Base-by-base conservation (phyloP, 2,113 vertebrate genomes). In the Stegastes partitus region DNA sequence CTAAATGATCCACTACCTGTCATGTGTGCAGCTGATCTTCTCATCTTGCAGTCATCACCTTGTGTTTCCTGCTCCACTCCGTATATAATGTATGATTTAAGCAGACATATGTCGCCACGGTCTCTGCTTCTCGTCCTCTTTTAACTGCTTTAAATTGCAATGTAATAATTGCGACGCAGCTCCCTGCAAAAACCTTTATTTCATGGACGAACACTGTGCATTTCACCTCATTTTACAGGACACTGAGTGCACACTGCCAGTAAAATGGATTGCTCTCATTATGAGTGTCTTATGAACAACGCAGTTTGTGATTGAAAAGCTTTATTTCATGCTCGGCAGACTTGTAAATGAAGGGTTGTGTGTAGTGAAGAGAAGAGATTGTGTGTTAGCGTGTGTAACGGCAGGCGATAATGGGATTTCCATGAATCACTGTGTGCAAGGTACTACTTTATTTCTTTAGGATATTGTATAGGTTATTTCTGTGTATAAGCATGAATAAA, bases 291-390 rank as follows among this genome's bases (percentile, higher is more conserved):
- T 89, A 79, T 84, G 85, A 90, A 85, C 86, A 81, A 89, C n/a
- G 83, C 77, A 84, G 85, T 56, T 47, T 76, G 71, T 87, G 90
- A 92, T 88, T 91, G 89, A 91, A 87, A 86, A 85, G 85, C 85
- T 89, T 87, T 87, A 91, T 92, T 92, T 93, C 77, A 89, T 87
- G 88, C 88, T 91, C 56, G 61, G 82, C 80, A 82, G 88, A 86
- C 81, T 90, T 86, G 85, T 85, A 86, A 90, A 91, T 89, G 81
- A 88, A 80, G 45, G 77, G 45, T 57, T 78, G 65, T 82, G 68
- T 81, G 67, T 63, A 55, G 65, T 74, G 81, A 80, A 66, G 77
- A 71, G 74, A 85, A 58, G 68, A 79, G 56, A 77, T 51, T 26
- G 45, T 70, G 65, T 64, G 57, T 68, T 34, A 9, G 68, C 71